A percentile compares a stretch with the other conserved stretches of the same genome.
These are phyloP conservation scores for Toxostoma redivivum DNA, from an alignment of 2,113 vertebrate species.

Conservation along the genomic window DNA sequence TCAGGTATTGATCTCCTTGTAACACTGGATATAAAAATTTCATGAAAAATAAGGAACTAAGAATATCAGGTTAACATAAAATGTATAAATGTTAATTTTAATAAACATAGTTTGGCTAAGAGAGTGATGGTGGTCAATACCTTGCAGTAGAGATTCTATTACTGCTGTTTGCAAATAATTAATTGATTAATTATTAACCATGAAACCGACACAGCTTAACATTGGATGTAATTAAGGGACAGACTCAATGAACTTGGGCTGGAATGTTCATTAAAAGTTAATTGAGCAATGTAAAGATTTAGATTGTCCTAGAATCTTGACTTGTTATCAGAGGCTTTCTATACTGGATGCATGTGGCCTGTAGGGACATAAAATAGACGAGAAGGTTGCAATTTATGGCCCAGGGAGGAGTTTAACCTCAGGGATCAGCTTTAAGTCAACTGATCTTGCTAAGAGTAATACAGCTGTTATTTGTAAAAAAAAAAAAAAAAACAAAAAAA, in stretches of 20 bases:
- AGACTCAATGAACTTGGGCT: not conserved
- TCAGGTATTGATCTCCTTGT: not conserved
- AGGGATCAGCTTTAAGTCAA: not conserved
- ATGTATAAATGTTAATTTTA: not conserved
- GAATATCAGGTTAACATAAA: not conserved
- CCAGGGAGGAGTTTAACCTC: not conserved
- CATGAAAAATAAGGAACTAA: not conserved
- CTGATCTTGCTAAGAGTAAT: not conserved
- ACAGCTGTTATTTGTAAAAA: not conserved
- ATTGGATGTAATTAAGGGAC: not conserved
- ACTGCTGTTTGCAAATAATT: not conserved
- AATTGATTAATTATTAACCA: not conserved
- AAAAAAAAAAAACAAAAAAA: not conserved
- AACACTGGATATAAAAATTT: not conserved
- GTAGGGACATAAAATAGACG: rapidly evolving
- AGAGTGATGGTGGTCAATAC: not conserved
- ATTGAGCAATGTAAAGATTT: not conserved
- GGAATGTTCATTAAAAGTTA: not conserved
- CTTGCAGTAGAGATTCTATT: not conserved
- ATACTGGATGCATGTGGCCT: rapidly evolving
- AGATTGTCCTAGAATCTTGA: not conserved
- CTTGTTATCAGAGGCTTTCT: not conserved
- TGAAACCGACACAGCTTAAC: not conserved
- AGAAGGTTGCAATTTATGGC: not conserved
- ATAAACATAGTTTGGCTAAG: not conserved